Conservation (phyloP, 2,113 vertebrate genomes). For the Pluvialis apricaria region DNA sequence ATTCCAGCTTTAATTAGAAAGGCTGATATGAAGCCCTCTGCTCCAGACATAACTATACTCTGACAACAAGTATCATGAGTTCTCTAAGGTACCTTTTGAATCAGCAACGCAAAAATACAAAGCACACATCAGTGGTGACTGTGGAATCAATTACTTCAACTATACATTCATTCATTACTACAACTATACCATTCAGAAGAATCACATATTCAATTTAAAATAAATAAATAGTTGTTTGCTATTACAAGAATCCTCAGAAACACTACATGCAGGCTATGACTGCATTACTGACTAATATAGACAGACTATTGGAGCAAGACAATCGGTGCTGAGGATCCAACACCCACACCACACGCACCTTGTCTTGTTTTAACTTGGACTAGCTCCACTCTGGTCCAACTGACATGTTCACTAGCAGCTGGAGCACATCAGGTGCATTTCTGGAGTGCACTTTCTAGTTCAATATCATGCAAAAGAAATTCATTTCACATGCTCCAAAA, state of each 20-base stretch:
- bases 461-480: background rate
- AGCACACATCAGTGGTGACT: too few species aligned
- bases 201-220: background rate
- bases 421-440: background rate
- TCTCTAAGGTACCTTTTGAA: background rate
- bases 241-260: background rate
- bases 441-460: background rate
- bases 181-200: background rate
- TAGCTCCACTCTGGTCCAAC: background rate
- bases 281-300: background rate
- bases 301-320: background rate
- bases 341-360: fast-evolving
- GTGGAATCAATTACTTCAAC: background rate
- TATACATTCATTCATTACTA: too few species aligned
- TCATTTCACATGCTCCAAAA: background rate
- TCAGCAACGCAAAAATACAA: background rate
- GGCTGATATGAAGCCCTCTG: background rate
- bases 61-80: background rate
- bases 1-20: background rate
- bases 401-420: background rate
- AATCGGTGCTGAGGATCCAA: background rate
- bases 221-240: background rate
- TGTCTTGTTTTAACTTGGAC: background rate
- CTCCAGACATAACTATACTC: background rate
- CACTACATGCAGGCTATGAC: background rate